These are phyloP conservation scores for Odontocolon sp. DNA, from an alignment of 2,888 invertebrate species.

Conservation along the genomic window DNA sequence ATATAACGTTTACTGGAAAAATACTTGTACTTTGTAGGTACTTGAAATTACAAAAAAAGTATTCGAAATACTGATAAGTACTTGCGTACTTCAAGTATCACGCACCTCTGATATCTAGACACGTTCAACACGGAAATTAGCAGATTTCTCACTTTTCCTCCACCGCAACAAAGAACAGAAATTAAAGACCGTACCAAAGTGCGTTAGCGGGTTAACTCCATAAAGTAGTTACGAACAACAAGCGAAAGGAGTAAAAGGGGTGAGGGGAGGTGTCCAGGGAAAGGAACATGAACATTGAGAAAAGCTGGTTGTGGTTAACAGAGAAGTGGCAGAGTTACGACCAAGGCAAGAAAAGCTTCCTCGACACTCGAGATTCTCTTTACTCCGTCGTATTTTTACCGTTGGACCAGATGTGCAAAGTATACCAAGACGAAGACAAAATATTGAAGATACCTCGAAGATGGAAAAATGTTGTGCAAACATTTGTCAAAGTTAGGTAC, in stretches of 20 bases:
- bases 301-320: slow-evolving; percentile 16
- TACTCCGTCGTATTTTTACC: slow-evolving; percentile 3
- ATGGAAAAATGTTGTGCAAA: slow-evolving; percentile 47
- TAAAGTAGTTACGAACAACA: slow-evolving; percentile 43
- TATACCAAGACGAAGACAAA: slow-evolving; percentile 56
- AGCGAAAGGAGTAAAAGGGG: not conserved
- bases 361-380: slow-evolving; percentile 21
- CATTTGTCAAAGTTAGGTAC: not conserved
- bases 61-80: not conserved
- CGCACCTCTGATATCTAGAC: not conserved
- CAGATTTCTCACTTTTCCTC: slow-evolving; percentile 4
- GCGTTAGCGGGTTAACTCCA: slow-evolving; percentile 35
- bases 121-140: slow-evolving; percentile 18
- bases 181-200: slow-evolving; percentile 41
- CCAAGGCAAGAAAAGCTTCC: slow-evolving; percentile 5
- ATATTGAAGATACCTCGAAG: slow-evolving; percentile 67
- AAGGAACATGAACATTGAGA: slow-evolving; percentile 17
- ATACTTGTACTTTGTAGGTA: too few relatives aligned
- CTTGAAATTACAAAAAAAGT: too few relatives aligned
- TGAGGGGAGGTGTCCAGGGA: not conserved
- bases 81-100: not conserved
- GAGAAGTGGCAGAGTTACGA: slow-evolving; percentile 6
- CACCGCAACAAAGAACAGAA: slow-evolving; percentile 30
- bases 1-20: not conserved
- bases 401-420: not conserved